Base-by-base conservation (phyloP, 1,140 invertebrate genomes). In the Arion vulgaris region DNA sequence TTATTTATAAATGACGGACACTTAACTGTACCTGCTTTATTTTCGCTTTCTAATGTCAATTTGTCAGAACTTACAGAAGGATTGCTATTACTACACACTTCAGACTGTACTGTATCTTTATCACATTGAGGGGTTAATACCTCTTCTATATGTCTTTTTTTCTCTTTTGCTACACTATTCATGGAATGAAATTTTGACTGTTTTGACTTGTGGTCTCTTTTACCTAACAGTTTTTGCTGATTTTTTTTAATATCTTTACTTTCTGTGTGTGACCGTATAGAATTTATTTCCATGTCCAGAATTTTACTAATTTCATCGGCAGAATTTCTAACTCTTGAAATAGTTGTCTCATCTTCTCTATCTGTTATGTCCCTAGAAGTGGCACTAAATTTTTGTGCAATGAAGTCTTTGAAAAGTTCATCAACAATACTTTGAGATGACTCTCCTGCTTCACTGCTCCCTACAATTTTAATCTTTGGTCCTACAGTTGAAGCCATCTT, bases 221-320 rank as follows among this genome's bases (percentile, higher is more conserved):
- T 49, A 36, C 36, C n/a, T 19, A 23, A 26, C n/a, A 39, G 28
- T 32, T 75, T 81, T n/a, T n/a, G 62, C 23, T 75, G 41, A 69
- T 23, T 28, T 51, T 73, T 79, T 77, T 34, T 78, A 34, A 49
- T 39, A 0, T 72, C 71, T 23, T 41, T 49, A 39, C 26, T 69
- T 49, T 41, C 71, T 72, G 78, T 82, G 19, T 62, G 49, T 19
- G 75, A 79, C 32, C 81, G 28, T 49, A 85, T 83, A 38, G 57
- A 85, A 72, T 72, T 89, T 62, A 88, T 87, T 76, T 89, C 92
- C 86, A 85, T 88, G 92, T 93, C 93, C 73, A 93, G 84, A 68
- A 93, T 85, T 86, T 91, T 92, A 81, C 91, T 91, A 87, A 93
- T 89, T 82, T 92, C 86, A 66, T 91, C 86, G 28, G 91, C 91